These are phyloP conservation scores for Vidua macroura DNA, from an alignment of 2,113 vertebrate species.

Conservation along the genomic window DNA sequence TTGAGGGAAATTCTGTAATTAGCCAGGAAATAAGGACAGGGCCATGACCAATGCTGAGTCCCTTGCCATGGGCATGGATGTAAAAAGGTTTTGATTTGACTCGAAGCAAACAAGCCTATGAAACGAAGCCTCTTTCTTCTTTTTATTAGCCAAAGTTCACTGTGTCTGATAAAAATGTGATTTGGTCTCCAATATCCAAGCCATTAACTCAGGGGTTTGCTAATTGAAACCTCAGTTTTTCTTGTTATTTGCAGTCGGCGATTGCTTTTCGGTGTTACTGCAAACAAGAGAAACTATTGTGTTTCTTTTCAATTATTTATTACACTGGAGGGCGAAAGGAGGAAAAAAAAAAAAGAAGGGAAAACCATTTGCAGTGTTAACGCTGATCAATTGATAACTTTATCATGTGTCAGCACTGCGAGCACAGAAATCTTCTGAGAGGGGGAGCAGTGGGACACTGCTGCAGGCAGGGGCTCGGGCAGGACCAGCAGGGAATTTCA, in stretches of 20 bases:
- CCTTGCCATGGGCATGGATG: background rate
- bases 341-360: background rate
- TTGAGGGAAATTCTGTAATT: background rate
- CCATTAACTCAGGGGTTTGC: background rate
- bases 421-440: background rate
- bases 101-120: background rate
- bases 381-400: background rate
- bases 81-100: background rate
- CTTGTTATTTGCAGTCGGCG: background rate
- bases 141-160: background rate
- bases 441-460: background rate
- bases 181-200: background rate
- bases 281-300: constrained; percentile 23
- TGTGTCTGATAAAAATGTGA: background rate
- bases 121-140: background rate
- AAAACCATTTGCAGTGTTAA: background rate
- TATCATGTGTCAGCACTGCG: background rate
- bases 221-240: background rate
- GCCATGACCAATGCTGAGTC: background rate
- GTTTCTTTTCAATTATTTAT: background rate
- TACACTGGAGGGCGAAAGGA: background rate
- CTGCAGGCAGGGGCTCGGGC: background rate
- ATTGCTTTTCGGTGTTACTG: background rate
- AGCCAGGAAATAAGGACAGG: background rate
- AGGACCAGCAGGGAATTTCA: background rate